Evolutionary conservation across 2,888 invertebrate genomes (phyloP), one percentile per base, ranked within the genome.

Genomic region (Arge pagana): DNA sequence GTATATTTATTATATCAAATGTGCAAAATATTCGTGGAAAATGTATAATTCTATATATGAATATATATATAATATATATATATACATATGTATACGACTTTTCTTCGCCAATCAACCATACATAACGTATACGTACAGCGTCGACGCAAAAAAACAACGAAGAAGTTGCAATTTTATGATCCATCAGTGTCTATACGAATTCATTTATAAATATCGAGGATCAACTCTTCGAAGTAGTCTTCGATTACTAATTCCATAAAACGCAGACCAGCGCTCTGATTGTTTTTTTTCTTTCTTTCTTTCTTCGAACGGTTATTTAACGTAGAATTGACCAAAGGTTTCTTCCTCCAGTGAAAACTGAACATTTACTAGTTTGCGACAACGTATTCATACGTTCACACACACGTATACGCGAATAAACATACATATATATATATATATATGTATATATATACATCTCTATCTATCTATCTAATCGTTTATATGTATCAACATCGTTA

Each of bases 21-120:
- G 73, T 74, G 75, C 73, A 74, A 75, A 75, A 75, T 72, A 72
- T 67, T 73, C 61, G 72, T 74, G 72, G 70, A 75, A 75, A 75
- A 75, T 65, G 64, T 71, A 67, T 64, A 64, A 23, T 23, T 30
- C 43, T 31, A 43, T 30, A 16, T 30, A n/a, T 64, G 62, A 54
- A 53, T 62, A 58, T 62, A 50, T 52, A 57, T 65, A 52, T 35
- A 50, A 52, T 52, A 51, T 54, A 60, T 52, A 53, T 50, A 52
- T 57, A 50, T 55, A 58, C 52, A 57, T 50, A n/a, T 21, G 61
- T 66, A 64, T 66, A 64, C 58, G 54, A 62, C 61, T 64, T 62
- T 62, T 55, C 61, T 55, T 67, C 61, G 66, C 65, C 68, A 64
- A 69, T 70, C 68, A 72, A 72, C 68, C 60, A 67, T 71, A 71